Base-by-base conservation (phyloP, 2,888 invertebrate species). In the Drosophila koepferae region DNA sequence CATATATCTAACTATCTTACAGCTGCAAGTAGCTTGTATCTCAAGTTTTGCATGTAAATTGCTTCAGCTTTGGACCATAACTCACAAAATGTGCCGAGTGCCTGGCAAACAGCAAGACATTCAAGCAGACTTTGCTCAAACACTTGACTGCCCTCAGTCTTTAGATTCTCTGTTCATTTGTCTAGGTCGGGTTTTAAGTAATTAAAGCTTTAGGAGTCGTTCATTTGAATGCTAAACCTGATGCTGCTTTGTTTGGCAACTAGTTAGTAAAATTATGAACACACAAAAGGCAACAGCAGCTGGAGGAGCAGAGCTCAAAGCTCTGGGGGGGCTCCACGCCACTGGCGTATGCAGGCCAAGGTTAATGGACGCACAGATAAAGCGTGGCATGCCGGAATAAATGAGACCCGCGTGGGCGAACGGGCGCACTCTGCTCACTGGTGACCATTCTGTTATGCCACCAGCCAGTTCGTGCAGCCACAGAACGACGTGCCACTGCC, bases 381-480 rank as follows among this genome's bases (percentile, higher is more conserved):
- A 51, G 38, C 46, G 61, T 56, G 43, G 31, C n/a, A 66, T 41
- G 69, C 63, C 72, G 48, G 69, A 73, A 70, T 77, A 55, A 67
- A 67, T 56, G 67, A 20, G 20, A 64, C 51, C n/a, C 41, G 41
- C 9, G 18, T 43, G 43, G 18, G 16, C 46, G 65, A 62, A 60
- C 8, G 9, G 16, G 10, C 36, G 2, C 36, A 3, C 18, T 10
- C 43, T 2, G 31, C 36, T 53, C 54, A 56, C 80, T 58, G 61
- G 72, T 89, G 84, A 74, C 80, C 89, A 88, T 81, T 81, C 89
- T 71, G 85, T 89, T 88, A 85, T 86, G 78, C 60, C 74, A 69
- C 51, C 51, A 62, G 54, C 55, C 60, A 41, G 36, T 63, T 43
- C 23, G 38, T 28, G 54, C 41, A 71, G 55, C 73, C 75, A 53